Percentiles rank a stretch among this genome's conserved stretches.
Conservation (phyloP, 2,797 vertebrate species). For the Mus spretus region DNA sequence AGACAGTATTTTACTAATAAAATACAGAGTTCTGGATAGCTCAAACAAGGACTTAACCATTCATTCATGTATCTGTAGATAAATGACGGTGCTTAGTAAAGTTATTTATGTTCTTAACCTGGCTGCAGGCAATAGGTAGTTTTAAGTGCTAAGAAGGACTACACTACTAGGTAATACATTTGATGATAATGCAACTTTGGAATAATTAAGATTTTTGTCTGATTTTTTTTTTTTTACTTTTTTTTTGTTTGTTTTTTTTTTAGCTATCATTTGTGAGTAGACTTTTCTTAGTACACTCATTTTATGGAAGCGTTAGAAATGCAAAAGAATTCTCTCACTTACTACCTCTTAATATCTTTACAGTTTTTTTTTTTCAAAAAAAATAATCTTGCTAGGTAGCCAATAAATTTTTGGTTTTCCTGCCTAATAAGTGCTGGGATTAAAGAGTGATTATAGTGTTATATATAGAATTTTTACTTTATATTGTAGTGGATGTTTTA, state of each 20-base stretch:
- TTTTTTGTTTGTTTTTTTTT: neutral
- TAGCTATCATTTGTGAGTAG: constrained; percentile 8
- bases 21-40: constrained; percentile 40
- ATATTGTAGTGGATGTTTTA: neutral
- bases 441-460: neutral
- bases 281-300: neutral
- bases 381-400: neutral
- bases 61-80: constrained; percentile 3
- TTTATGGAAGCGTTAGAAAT: constrained; percentile 37
- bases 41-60: constrained; percentile 45
- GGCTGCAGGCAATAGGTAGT: constrained; percentile 1
- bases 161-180: constrained; percentile 40
- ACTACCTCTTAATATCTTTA: constrained; percentile 34
- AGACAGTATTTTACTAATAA: constrained; percentile 42
- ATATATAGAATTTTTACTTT: constrained; percentile 38
- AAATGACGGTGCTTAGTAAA: constrained; percentile 16
- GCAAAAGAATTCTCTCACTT: neutral
- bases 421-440: neutral
- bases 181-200: neutral
- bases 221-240: neutral
- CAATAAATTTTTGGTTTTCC: neutral
- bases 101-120: constrained; percentile 49
- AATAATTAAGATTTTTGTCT: constrained; percentile 55
- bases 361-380: neutral
- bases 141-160: constrained; percentile 41